Base-by-base conservation (phyloP, 2,113 vertebrate species). In the Grantiella picta region DNA sequence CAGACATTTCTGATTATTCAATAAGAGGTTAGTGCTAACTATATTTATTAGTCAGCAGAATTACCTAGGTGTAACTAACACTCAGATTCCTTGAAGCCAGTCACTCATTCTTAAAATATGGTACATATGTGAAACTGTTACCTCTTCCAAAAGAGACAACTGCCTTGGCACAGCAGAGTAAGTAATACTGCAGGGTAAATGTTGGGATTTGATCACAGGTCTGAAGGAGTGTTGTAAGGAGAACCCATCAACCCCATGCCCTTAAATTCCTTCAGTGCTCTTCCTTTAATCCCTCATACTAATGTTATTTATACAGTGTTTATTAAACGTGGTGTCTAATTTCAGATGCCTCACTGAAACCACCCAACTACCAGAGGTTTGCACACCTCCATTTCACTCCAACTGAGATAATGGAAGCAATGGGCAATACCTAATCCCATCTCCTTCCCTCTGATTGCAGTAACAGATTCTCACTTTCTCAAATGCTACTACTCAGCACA, bases 91-190 rank as follows among this genome's bases (percentile, higher is more conserved):
- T 86, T 90, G 54, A 88, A 93, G 35, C 66, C 65, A 91, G 76
- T 89, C 86, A 84, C 88, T 96, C 93, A 92, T 61, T 87, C 87
- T 61, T 87, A 77, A 95, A 95, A 94, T 94, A 95, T 94, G 94
- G 94, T 92, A 95, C 92, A 91, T 91, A 95, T 92, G 91, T 92
- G 93, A 91, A 95, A 94, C 84, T 38, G 70, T 79, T 94, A 85
- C 82, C 89, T 87, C 70, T 72, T 91, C 94, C 95, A 95, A 57
- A 87, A 72, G 29, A 59, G 94, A 83, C 71, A 90, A 95, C 82
- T 94, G 95, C 52, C 82, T 63, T 86, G 94, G 84, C 73, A 89
- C 45, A 53, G 89, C 38, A 33, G 40, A 38, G 77, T 85, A 68
- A 94, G 72, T 64, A 79, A 76, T 79, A 87, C 86, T 47, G 73